Percentiles rank a stretch among this genome's conserved stretches.
phyloP scores from a whole-genome alignment of 2,113 vertebrate species.

The Hyaena hyaena region DNA sequence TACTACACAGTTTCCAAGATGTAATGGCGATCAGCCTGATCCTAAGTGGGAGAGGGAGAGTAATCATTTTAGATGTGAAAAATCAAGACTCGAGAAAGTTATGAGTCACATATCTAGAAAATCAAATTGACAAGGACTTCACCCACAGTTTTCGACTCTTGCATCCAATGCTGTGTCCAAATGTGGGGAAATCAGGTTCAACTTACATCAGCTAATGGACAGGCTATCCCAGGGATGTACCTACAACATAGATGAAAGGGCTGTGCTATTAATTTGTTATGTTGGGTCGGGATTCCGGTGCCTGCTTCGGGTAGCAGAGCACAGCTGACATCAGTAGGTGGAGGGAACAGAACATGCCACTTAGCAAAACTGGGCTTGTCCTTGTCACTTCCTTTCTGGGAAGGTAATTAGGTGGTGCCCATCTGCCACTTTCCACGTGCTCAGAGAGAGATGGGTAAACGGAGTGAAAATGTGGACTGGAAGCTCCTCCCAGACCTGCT shows the following conservation, averaged over 20 bases:
- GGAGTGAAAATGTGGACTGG: neutral
- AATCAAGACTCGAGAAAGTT: neutral
- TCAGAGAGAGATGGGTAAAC: neutral
- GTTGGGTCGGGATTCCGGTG: neutral
- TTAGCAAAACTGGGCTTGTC: neutral
- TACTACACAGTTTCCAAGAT: neutral
- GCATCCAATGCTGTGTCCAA: neutral
- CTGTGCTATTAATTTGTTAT: neutral
- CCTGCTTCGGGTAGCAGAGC: neutral
- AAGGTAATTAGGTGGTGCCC: neutral
- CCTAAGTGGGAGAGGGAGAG: fast-evolving
- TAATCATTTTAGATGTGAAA: neutral
- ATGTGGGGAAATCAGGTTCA: neutral
- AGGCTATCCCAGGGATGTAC: neutral
- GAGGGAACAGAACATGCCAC: neutral
- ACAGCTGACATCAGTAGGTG: neutral
- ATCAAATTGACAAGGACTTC: neutral
- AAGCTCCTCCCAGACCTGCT: neutral
- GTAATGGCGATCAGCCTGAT: neutral
- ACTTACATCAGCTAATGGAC: neutral
- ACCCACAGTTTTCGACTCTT: neutral
- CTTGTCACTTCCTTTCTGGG: slow-evolving; percentile 4
- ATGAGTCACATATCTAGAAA: neutral
- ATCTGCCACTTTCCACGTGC: neutral
- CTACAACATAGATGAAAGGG: neutral